phyloP scores from a whole-genome alignment of 2,113 vertebrate genomes.

The Forbesichthys papilliferus region DNA sequence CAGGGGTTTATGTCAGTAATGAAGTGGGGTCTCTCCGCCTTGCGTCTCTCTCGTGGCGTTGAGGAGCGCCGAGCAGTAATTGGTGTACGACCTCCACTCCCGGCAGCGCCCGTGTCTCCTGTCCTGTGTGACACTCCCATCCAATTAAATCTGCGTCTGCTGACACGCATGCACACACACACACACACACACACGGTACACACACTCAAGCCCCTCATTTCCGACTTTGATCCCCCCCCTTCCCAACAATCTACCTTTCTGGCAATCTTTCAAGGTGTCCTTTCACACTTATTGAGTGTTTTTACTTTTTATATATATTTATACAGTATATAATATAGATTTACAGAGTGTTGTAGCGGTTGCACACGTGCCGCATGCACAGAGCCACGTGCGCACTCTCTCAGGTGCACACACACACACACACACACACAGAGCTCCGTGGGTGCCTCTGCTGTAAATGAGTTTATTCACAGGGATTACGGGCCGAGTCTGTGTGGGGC shows the following conservation, averaged over 20 bases:
- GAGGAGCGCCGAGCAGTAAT: conserved; percentile 61
- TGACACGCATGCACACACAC: conserved; percentile 10
- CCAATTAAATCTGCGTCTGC: conserved; percentile 61
- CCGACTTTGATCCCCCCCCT: conserved; percentile 36
- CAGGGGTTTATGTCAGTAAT: conserved; percentile 50
- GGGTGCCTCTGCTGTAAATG: conserved; percentile 40
- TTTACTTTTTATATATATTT: not conserved
- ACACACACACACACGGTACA: conserved; percentile 23
- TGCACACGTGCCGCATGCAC: not conserved
- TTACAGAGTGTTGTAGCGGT: not conserved
- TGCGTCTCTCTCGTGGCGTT: conserved; percentile 56
- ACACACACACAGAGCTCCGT: not conserved
- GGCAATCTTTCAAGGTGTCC: conserved; percentile 53
- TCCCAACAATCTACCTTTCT: conserved; percentile 22
- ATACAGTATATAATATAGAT: too few species aligned
- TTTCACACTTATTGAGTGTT: conserved; percentile 20
- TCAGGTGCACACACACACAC: conserved; percentile 7
- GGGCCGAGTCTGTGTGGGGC: conserved; percentile 57
- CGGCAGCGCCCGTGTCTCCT: conserved; percentile 60
- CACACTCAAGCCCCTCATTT: conserved; percentile 17
- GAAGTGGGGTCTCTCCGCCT: conserved; percentile 58
- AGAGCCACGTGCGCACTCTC: not conserved
- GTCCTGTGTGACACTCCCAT: conserved; percentile 68
- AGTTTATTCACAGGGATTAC: conserved; percentile 72
- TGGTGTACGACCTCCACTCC: conserved; percentile 67